Evolutionary conservation across 2,888 invertebrate species (phyloP), one percentile per base, ranked within the genome.

Genomic region (Heterodera filipjevi): DNA sequence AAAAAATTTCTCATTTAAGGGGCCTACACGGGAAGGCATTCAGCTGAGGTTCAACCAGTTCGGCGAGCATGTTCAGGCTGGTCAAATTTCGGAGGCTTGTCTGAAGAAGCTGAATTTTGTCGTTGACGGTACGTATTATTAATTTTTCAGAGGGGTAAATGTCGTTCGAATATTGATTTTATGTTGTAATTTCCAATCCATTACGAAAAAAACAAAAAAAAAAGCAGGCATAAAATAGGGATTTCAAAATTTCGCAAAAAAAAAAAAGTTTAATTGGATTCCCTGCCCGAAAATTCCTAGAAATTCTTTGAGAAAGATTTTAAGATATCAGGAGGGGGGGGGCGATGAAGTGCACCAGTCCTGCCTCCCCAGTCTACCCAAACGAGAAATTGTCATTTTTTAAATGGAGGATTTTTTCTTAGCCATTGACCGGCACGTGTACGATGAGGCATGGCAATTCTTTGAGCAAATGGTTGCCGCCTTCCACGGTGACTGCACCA

Each of bases 101-200:
- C 81, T 86, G 46, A 84, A 83, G 77, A 85, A 84, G 68, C 81
- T 87, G 73, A 87, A 87, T 74, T 87, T 82, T 79, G 84, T 87
- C 14, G 86, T 87, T 33, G 87, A 87, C 77, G 85, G 87, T 86
- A 71, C 22, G 22, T 12, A 14, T n/a, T n/a, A n/a, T n/a, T n/a
- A n/a, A n/a, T n/a, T n/a, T n/a, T n/a, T n/a, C n/a, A n/a, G n/a
- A n/a, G n/a, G n/a, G n/a, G n/a, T n/a, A n/a, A n/a, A n/a, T n/a
- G n/a, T n/a, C n/a, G n/a, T n/a, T n/a, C n/a, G n/a, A n/a, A n/a
- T n/a, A n/a, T n/a, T n/a, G n/a, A n/a, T 74, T 73, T 33, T 46
- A 35, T 46, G 30, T 16, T 12, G 44, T 44, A 44, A 12, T 44
- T 5, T 12, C 12, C 44, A 44, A n/a, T n/a, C n/a, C 44, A 44